A percentile compares a stretch with the other conserved stretches of the same genome.
phyloP scores from a whole-genome alignment of 2,797 vertebrate species.

The Rhadinocentrus ornatus region DNA sequence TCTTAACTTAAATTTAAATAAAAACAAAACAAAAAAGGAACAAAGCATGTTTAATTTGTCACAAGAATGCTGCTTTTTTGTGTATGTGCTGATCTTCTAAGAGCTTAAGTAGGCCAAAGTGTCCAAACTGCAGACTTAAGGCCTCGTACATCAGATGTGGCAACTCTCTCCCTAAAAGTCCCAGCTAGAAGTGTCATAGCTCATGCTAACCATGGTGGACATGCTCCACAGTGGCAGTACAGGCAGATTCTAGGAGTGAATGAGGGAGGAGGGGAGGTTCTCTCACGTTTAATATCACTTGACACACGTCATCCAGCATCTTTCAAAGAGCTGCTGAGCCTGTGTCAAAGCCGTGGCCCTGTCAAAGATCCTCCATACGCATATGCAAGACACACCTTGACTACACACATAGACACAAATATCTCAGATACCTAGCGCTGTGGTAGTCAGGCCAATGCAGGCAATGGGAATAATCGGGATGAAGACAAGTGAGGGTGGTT shows the following conservation, averaged over 20 bases:
- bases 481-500: conserved; percentile 53
- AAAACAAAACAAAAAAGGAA: conserved; percentile 5
- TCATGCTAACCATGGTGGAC: conserved; percentile 76
- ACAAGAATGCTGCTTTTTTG: conserved; percentile 20
- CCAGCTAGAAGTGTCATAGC: conserved; percentile 65
- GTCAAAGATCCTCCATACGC: conserved; percentile 28
- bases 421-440: conserved; percentile 49
- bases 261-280: conserved; percentile 45
- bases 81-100: conserved; percentile 41
- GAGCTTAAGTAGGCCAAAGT: conserved; percentile 60
- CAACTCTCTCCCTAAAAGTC: conserved; percentile 27
- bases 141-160: conserved; percentile 53
- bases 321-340: conserved; percentile 65
- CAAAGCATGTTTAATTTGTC: not conserved
- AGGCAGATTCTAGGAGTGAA: conserved; percentile 28
- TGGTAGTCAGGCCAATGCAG: conserved; percentile 52
- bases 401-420: conserved; percentile 27
- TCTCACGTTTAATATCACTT: conserved; percentile 79
- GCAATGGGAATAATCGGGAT: conserved; percentile 55
- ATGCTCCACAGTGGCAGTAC: conserved; percentile 38
- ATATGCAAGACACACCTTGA: conserved; percentile 33
- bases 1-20: conserved; percentile 16
- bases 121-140: conserved; percentile 43
- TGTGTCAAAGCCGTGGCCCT: conserved; percentile 58
- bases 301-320: conserved; percentile 80